phyloP scores from a whole-genome alignment of 2,797 vertebrate genomes.

The Pampus argenteus region DNA sequence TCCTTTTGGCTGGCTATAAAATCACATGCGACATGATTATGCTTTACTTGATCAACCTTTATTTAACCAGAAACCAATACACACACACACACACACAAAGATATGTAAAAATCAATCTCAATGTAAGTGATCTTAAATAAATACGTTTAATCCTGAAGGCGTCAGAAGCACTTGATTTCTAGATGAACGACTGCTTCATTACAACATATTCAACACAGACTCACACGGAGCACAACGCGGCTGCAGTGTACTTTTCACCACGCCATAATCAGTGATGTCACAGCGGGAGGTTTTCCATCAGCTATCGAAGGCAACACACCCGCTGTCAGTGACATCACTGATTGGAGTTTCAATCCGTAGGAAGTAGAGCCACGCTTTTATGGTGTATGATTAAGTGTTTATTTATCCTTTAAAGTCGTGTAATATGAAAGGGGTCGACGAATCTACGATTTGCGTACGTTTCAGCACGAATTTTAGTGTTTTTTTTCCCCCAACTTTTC shows the following conservation, averaged over 20 bases:
- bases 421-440: background rate
- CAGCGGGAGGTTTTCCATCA: slow-evolving; percentile 54
- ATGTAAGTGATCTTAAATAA: background rate
- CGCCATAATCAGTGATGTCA: slow-evolving; percentile 66
- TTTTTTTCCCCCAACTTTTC: too few relatives aligned
- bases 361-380: slow-evolving; percentile 16
- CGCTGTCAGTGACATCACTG: slow-evolving; percentile 67
- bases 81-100: background rate
- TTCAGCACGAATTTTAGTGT: too few relatives aligned
- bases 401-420: background rate
- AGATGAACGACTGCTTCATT: slow-evolving; percentile 21
- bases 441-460: too few relatives aligned
- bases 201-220: slow-evolving; percentile 5
- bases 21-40: slow-evolving; percentile 33
- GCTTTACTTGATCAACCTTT: slow-evolving; percentile 32
- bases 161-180: background rate
- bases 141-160: slow-evolving; percentile 4
- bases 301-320: slow-evolving; percentile 57
- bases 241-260: slow-evolving; percentile 30
- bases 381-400: background rate
- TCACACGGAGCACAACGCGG: slow-evolving; percentile 31
- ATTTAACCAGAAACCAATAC: slow-evolving; percentile 9
- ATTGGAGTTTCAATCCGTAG: slow-evolving; percentile 51
- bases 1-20: slow-evolving; percentile 39
- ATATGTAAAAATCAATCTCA: background rate